These are phyloP conservation scores for Buceros bicornis DNA, from an alignment of 2,797 vertebrate genomes.

Conservation along the genomic window DNA sequence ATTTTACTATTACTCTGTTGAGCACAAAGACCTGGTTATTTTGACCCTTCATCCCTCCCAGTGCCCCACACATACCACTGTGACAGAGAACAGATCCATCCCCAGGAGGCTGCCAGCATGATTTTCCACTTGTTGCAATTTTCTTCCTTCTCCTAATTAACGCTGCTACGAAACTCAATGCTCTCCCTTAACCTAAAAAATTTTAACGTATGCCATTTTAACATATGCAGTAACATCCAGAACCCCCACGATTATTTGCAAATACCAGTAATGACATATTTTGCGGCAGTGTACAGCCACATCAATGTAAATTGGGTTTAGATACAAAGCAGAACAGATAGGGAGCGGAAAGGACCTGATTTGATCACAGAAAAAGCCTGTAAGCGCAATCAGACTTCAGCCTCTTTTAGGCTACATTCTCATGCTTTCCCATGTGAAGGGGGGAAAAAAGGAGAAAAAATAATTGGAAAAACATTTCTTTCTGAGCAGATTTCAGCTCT, in stretches of 20 bases:
- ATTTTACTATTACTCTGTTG: neutral
- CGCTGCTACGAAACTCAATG: neutral
- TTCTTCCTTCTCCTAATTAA: slow-evolving; percentile 15
- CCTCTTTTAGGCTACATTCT: neutral
- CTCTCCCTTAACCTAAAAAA: neutral
- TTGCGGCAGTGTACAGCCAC: neutral
- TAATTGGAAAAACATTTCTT: neutral
- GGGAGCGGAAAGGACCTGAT: neutral
- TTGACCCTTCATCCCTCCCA: neutral
- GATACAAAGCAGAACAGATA: neutral
- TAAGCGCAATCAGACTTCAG: neutral
- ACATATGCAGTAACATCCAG: neutral
- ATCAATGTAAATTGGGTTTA: neutral
- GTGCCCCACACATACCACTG: neutral
- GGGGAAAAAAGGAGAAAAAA: rapidly evolving
- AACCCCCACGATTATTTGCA: neutral
- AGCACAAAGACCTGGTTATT: neutral
- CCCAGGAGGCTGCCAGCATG: neutral
- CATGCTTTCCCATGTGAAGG: neutral
- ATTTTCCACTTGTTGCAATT: neutral
- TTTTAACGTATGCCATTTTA: neutral
- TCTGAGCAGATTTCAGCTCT: neutral
- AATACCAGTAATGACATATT: neutral
- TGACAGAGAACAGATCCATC: neutral
- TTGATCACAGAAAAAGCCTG: neutral